phyloP scores from a whole-genome alignment of 2,888 invertebrate species.

The Tupiocoris notatus region DNA sequence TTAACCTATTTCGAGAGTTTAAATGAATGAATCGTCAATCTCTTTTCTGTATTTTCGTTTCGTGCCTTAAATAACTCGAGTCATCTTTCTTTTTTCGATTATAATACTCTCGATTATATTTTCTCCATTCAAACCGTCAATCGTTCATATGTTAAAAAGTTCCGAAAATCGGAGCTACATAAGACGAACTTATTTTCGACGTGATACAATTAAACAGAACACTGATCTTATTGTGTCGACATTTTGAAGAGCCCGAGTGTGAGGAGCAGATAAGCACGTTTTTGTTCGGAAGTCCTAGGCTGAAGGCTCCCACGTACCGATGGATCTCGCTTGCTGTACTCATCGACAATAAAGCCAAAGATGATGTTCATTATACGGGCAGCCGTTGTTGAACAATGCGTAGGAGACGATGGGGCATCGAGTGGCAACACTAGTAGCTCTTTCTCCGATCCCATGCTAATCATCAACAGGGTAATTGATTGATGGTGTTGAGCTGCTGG shows the following conservation, averaged over 20 bases:
- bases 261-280: background rate
- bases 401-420: conserved; percentile 13
- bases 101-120: too few relatives aligned
- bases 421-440: conserved; percentile 44
- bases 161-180: too few relatives aligned
- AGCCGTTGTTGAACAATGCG: conserved; percentile 29
- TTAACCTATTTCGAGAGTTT: too few relatives aligned
- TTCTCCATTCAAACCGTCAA: too few relatives aligned
- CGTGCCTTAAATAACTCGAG: too few relatives aligned
- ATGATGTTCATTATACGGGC: conserved; percentile 36
- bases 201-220: too few relatives aligned
- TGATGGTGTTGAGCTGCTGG: conserved; percentile 34
- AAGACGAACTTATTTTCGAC: too few relatives aligned
- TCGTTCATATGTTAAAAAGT: too few relatives aligned
- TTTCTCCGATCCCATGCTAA: conserved; percentile 44
- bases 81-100: too few relatives aligned
- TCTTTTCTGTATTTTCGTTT: too few relatives aligned
- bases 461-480: conserved; percentile 44
- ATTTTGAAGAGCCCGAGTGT: background rate
- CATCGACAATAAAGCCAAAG: conserved; percentile 18
- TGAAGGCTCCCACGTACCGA: background rate
- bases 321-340: background rate
- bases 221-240: background rate
- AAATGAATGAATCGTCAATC: too few relatives aligned
- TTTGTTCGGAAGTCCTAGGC: background rate